Evolutionary conservation across 2,113 vertebrate species (phyloP), one percentile per base, ranked within the genome.

Genomic region (Epinephelus cyanopodus): DNA sequence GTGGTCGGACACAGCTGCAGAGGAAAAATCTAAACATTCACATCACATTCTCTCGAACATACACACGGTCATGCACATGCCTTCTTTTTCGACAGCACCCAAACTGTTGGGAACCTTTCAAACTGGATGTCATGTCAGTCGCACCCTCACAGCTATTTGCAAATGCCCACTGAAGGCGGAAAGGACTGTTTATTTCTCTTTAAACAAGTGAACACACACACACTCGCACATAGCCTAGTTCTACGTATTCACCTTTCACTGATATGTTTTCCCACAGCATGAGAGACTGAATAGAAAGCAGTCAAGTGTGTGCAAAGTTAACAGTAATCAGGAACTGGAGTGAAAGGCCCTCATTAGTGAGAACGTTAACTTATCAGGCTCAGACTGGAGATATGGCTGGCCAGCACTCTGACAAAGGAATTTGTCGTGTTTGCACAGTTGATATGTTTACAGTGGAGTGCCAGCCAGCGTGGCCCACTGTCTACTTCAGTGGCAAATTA

Each of bases 131-230:
- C 90, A 84, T 76, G 90, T 91, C 90, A 88, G 56, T 90, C 87
- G 54, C 93, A 92, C 91, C 78, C 82, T 87, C 85, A 25, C 68
- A 68, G 87, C 74, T 90, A 84, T 91, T 93, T 89, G 76, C 79
- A 82, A 91, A 91, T 87, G 83, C 79, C 83, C 80, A 17, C 56
- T 63, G 79, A 86, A 77, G 84, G 84, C 25, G 86, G 85, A 92
- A 89, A 85, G 71, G 85, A 72, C 77, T 91, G 88, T 94, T 92
- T 93, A 91, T 90, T 90, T 89, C 84, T 81, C n/a, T 82, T 91
- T 87, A 92, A 92, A 92, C 92, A 92, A 92, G 72, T 89, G 91
- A 85, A 84, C 81, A 47, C 71, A 45, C 62, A 71, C 71, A 45
- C 62, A 66, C 50, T 23, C 66, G 29, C 63, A 74, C 74, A 62